Evolutionary conservation across 2,797 vertebrate species (phyloP).

Genomic region (Acanthis flammea): DNA sequence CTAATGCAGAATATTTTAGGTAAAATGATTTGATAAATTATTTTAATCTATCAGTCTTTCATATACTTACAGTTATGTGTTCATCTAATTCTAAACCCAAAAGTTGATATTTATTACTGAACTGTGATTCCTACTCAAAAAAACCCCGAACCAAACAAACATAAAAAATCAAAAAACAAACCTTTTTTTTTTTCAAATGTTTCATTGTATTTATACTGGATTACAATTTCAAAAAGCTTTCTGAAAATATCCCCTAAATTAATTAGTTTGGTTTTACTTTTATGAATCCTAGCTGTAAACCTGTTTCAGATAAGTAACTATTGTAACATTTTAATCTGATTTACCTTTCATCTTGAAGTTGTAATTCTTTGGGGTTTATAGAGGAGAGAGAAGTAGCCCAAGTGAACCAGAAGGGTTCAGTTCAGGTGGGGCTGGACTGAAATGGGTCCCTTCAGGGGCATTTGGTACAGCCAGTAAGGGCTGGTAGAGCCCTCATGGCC

Average conservation of each 20-base stretch:
- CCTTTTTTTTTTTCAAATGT: rapidly evolving
- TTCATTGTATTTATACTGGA: background rate
- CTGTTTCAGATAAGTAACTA: background rate
- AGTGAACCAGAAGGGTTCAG: background rate
- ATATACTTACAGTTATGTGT: background rate
- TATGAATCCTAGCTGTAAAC: background rate
- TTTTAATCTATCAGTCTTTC: background rate
- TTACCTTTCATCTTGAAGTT: background rate
- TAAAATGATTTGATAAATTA: background rate
- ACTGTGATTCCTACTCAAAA: background rate
- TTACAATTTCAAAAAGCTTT: background rate
- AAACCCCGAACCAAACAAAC: background rate
- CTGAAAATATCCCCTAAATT: background rate
- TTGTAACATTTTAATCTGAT: background rate
- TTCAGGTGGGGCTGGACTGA: background rate
- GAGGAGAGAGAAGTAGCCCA: background rate
- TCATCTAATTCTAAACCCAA: background rate
- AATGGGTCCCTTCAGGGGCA: rapidly evolving
- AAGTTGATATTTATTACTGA: background rate
- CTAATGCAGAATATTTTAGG: background rate
- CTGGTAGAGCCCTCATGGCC: background rate
- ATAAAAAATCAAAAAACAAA: background rate
- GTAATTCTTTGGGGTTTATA: background rate
- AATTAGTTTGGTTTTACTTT: background rate
- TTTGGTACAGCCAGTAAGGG: background rate